Evolutionary conservation across 2,113 vertebrate species (phyloP), one percentile per base, ranked within the genome.

Genomic region (Myiagra hebetior): DNA sequence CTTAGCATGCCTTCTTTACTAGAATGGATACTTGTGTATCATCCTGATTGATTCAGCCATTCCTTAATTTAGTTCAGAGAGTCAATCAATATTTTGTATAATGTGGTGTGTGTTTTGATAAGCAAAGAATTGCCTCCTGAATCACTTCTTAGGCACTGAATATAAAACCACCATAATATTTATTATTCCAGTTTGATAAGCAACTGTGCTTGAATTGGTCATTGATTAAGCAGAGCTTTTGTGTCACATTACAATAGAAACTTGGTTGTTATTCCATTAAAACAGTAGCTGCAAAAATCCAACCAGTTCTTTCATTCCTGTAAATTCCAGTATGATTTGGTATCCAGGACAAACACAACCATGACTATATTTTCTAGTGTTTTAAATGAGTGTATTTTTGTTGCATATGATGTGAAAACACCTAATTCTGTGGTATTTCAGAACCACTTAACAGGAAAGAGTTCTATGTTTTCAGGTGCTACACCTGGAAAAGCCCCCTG

Each of bases 171-270:
- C 13, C 5, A 15, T 59, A 70, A 62, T 23, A 39, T 69, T 55
- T 86, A 63, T 75, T 80, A 31, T 74, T 96, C 37, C 46, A n/a
- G 49, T 86, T 74, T 94, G 64, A 80, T 76, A 97, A 89, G n/a
- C 22, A 63, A 10, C 19, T 28, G 4, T 35, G 9, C n/a, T 77
- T 92, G 37, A 96, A 90, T 72, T 93, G 27, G 59, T 89, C 84
- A 92, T 81, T 96, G 65, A 77, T 94, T 90, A 93, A 85, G 74
- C 63, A 88, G 75, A 68, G 50, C 17, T 62, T 85, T 85, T 77
- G 37, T 92, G 49, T 70, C 33, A 52, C 55, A 68, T 79, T 77
- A 28, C 62, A 93, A 73, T 7, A 92, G 35, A 39, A 94, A 50
- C 20, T 75, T 47, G 47, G 52, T 59, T 59, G 22, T 47, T 87